Conservation (phyloP, 2,113 vertebrate species). For the Glareola pratincola region DNA sequence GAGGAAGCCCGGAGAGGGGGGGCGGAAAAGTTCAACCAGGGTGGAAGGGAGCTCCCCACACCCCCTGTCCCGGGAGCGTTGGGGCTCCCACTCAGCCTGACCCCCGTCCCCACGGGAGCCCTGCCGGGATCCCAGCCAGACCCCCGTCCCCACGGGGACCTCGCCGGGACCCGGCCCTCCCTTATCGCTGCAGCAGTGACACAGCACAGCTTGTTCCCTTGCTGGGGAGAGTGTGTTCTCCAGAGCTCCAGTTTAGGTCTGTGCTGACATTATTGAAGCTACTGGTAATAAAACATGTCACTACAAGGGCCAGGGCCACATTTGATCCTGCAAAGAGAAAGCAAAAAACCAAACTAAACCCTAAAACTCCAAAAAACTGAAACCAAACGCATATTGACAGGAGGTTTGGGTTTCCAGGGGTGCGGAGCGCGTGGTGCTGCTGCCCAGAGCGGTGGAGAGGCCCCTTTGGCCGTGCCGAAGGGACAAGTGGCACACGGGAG, state of each 20-base stretch:
- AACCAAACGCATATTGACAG: background rate
- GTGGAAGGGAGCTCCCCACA: background rate
- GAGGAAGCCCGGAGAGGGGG: background rate
- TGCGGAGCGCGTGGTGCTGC: background rate
- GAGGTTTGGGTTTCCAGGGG: background rate
- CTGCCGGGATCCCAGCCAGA: accelerated
- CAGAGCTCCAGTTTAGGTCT: background rate
- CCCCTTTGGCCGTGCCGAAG: accelerated
- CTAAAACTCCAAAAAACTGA: background rate
- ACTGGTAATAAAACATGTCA: conserved; percentile 47
- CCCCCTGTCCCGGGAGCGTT: accelerated
- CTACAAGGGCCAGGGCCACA: background rate
- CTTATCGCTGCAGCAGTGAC: background rate
- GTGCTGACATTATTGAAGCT: conserved; percentile 45
- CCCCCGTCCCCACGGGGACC: background rate
- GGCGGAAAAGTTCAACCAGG: background rate
- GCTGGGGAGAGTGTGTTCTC: background rate
- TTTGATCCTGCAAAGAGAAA: background rate
- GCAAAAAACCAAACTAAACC: background rate
- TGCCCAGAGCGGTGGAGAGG: background rate
- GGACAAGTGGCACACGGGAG: background rate
- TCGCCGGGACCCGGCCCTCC: accelerated
- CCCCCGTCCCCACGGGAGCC: background rate
- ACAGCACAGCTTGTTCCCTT: background rate
- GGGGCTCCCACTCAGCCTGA: background rate